Evolutionary conservation across 1,140 invertebrate species (phyloP).

Genomic region (Asbolus verrucosus): DNA sequence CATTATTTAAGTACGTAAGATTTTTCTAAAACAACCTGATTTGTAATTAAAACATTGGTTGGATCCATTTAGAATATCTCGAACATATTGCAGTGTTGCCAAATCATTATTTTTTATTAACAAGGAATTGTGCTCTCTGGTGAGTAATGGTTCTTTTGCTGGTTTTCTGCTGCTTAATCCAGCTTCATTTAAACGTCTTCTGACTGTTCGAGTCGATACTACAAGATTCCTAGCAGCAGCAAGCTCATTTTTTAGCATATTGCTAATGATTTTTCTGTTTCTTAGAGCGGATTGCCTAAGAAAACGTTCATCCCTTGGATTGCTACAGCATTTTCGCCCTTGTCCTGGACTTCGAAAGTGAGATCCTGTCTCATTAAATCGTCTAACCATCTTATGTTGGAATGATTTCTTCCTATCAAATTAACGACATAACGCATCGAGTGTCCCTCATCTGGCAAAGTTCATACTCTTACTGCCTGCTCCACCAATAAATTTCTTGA

Average conservation of each 20-base stretch:
- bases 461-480: conserved; percentile 34
- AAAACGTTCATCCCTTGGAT: conserved; percentile 37
- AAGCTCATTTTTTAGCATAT: conserved; percentile 38
- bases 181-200: too few relatives aligned
- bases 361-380: conserved; percentile 37
- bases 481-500: conserved; percentile 35
- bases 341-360: conserved; percentile 41
- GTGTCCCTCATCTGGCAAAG: conserved; percentile 23
- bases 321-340: conserved; percentile 17
- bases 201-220: background rate
- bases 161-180: too few relatives aligned
- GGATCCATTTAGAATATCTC: too few relatives aligned
- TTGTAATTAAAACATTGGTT: too few relatives aligned
- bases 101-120: too few relatives aligned
- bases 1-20: too few relatives aligned
- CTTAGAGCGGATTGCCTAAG: conserved; percentile 26
- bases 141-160: too few relatives aligned
- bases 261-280: too few relatives aligned
- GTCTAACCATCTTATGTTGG: conserved; percentile 39
- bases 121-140: too few relatives aligned
- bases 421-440: conserved; percentile 38
- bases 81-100: too few relatives aligned
- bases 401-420: conserved; percentile 40
- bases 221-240: background rate
- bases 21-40: too few relatives aligned